Evolutionary conservation across 2,113 vertebrate species (phyloP), one percentile per base, ranked within the genome.

Genomic region (Riparia riparia): DNA sequence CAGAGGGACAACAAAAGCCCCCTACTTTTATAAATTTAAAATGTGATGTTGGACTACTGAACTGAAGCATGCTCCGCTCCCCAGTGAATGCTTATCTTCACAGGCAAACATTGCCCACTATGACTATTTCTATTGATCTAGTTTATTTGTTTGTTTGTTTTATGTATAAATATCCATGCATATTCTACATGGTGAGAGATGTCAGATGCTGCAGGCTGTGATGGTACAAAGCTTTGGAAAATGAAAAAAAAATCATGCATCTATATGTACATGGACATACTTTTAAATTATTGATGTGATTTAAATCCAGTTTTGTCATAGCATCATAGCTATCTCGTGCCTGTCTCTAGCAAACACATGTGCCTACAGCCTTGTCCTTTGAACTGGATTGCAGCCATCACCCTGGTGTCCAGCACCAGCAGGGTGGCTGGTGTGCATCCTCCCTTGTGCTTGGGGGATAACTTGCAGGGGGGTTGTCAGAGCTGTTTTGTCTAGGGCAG

Each of bases 171-270:
- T 69, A 65, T 58, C 15, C 13, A 18, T 28, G 14, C 20, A 11
- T 61, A 42, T 19, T 39, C 34, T 78, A 9, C 8, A 15, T 9
- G 42, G 37, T 26, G 13, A 70, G 34, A 79, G 6, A 69, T 12
- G 28, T 69, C 26, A 57, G 14, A 17, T 3, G n/a, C 25, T 11
- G 28, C 10, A 0, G 1, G 70, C 6, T 2, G 1, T 9, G 12
- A 79, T 28, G 49, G 56, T 22, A 53, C n/a, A 69, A 80, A 82
- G 7, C 7, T 58, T 72, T 56, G 39, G 34, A 70, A 79, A 86
- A 57, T 5, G 2, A 74, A 44, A 14, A 44, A 14, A 39, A 85
- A 60, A 4, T 15, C 9, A 34, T 8, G 1, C 14, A 68, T 31
- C 3, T 57, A 28, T 22, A 16, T 41, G 11, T 45, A 7, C 17